Conservation (phyloP, 1,140 invertebrate species). For the Orchestia grillus region DNA sequence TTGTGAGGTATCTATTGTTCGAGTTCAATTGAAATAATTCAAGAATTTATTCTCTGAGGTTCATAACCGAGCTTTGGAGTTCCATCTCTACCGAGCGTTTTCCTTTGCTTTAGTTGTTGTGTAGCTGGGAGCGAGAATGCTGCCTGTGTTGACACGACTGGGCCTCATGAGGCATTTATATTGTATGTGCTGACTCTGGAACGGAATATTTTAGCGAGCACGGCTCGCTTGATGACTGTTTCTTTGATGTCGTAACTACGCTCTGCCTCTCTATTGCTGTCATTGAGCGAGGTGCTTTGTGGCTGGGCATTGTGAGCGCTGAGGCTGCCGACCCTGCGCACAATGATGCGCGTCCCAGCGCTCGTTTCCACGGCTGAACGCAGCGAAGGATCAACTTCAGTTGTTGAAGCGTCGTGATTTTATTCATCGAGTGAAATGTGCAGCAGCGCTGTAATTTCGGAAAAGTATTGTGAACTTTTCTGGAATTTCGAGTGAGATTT, state of each 20-base stretch:
- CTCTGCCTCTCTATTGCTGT: conserved; percentile 12
- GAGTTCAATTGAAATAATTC: not conserved
- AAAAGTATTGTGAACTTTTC: not conserved
- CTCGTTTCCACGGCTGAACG: not conserved
- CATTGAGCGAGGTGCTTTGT: not conserved
- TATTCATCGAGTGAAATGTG: not conserved
- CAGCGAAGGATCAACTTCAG: not conserved
- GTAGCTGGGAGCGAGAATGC: not conserved
- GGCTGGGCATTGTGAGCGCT: not conserved
- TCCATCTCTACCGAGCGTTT: not conserved
- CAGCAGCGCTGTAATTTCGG: not conserved
- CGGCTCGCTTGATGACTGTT: conserved; percentile 1
- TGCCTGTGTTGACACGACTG: not conserved
- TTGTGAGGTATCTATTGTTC: not conserved
- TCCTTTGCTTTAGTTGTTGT: not conserved
- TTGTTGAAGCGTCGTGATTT: not conserved
- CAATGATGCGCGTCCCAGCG: not conserved
- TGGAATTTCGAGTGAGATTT: not conserved
- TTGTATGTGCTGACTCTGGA: not conserved
- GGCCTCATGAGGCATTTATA: not conserved
- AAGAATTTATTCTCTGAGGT: not conserved
- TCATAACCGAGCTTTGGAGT: no score
- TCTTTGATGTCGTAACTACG: conserved; percentile 26
- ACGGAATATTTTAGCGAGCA: conserved; percentile 28
- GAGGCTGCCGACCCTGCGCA: not conserved